phyloP scores from a whole-genome alignment of 1,140 invertebrate species.

The Mesaphorura yosii region DNA sequence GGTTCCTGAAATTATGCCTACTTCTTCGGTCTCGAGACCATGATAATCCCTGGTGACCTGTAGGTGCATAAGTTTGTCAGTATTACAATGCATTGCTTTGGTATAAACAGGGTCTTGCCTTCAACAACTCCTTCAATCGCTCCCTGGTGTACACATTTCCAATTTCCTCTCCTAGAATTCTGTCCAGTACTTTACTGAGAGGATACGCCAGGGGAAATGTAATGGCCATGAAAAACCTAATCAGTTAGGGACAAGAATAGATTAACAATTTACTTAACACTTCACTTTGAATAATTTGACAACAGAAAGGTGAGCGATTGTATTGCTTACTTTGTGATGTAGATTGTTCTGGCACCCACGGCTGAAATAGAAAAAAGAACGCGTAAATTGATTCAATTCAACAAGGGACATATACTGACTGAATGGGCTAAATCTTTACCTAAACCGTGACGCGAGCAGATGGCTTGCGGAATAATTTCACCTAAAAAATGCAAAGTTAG shows the following conservation, averaged over 20 bases:
- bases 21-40: conserved; percentile 43
- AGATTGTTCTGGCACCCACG: conserved; percentile 50
- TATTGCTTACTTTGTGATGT: conserved; percentile 48
- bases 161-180: conserved; percentile 48
- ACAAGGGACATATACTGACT: no score
- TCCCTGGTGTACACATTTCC: conserved; percentile 51
- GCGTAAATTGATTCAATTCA: no score
- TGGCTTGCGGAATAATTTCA: conserved; percentile 49
- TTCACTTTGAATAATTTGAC: no score
- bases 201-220: conserved; percentile 53
- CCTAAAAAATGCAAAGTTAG: no score
- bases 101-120: conserved; percentile 12
- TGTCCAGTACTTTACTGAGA: conserved; percentile 46
- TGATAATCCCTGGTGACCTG: conserved; percentile 34
- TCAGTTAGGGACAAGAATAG: background rate
- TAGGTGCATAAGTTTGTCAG: conserved; percentile 4
- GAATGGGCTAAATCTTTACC: no score
- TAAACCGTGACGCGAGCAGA: conserved; percentile 51
- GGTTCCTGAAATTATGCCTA: conserved; percentile 48
- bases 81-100: background rate
- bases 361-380: no score
- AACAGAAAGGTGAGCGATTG: background rate
- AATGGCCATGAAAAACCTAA: conserved; percentile 51
- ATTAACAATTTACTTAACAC: background rate
- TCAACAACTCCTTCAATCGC: conserved; percentile 49